A percentile compares a stretch with the other conserved stretches of the same genome.
These are phyloP conservation scores for Platysteira castanea DNA, from an alignment of 2,113 vertebrate genomes.

Conservation along the genomic window DNA sequence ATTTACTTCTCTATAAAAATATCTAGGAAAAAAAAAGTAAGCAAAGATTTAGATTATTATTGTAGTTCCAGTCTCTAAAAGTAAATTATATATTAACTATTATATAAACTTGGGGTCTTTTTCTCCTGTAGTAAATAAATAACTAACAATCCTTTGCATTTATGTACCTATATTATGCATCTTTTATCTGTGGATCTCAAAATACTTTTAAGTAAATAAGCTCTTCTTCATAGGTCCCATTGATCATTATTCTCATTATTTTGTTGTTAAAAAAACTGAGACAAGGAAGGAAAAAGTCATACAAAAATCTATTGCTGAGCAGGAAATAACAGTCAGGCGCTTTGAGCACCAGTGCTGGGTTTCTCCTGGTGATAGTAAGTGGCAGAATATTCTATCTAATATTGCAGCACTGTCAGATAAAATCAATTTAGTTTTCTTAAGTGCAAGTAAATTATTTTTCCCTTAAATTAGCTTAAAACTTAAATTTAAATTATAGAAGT, in stretches of 20 bases:
- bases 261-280: neutral
- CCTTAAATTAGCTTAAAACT: neutral
- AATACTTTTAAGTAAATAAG: neutral
- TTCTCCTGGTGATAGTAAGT: neutral
- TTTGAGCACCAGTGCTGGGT: neutral
- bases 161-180: neutral
- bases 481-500: neutral
- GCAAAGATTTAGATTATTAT: neutral
- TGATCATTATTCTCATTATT: neutral
- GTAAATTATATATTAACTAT: neutral
- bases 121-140: neutral
- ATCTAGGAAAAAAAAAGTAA: neutral
- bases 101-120: neutral
- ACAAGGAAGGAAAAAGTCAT: neutral
- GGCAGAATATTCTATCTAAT: neutral
- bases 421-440: neutral
- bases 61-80: neutral
- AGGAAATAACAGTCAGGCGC: neutral
- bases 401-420: neutral
- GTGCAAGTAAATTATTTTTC: neutral
- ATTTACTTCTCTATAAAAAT: neutral
- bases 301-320: neutral
- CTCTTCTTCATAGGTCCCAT: neutral
- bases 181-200: constrained; percentile 48
- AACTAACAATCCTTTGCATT: neutral